Percentiles rank a stretch among this genome's conserved stretches.
phyloP scores from a whole-genome alignment of 2,113 vertebrate species.

The Aspiorhynchus laticeps region DNA sequence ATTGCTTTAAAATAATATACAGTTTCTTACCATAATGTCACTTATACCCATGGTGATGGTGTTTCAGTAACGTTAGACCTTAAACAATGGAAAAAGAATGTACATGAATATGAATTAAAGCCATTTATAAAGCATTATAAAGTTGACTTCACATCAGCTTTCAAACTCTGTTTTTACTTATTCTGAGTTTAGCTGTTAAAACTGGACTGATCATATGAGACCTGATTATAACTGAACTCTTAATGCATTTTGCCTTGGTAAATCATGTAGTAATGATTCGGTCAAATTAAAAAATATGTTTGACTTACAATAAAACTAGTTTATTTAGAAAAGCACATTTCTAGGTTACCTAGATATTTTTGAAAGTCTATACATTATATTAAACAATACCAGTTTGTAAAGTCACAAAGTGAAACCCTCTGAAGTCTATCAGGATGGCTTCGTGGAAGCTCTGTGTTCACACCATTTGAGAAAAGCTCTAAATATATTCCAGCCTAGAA shows the following conservation, averaged over 20 bases:
- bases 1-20: neutral
- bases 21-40: constrained; percentile 27
- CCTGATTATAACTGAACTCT: neutral
- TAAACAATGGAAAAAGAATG: neutral
- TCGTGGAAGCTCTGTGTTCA: constrained; percentile 46
- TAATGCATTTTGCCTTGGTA: neutral
- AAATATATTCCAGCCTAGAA: constrained; percentile 68
- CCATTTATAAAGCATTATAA: neutral
- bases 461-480: constrained; percentile 56
- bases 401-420: neutral
- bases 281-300: neutral
- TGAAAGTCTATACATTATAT: neutral
- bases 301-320: neutral
- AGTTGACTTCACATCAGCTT: neutral
- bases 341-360: neutral
- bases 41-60: neutral
- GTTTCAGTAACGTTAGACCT: neutral
- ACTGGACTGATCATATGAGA: neutral
- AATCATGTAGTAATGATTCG: neutral
- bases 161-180: neutral
- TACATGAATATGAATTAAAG: neutral
- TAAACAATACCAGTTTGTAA: neutral
- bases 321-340: neutral
- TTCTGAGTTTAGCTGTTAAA: neutral
- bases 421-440: neutral